A percentile compares a stretch with the other conserved stretches of the same genome.
phyloP scores from a whole-genome alignment of 1,140 invertebrate species.

The Zaprionus inermis region DNA sequence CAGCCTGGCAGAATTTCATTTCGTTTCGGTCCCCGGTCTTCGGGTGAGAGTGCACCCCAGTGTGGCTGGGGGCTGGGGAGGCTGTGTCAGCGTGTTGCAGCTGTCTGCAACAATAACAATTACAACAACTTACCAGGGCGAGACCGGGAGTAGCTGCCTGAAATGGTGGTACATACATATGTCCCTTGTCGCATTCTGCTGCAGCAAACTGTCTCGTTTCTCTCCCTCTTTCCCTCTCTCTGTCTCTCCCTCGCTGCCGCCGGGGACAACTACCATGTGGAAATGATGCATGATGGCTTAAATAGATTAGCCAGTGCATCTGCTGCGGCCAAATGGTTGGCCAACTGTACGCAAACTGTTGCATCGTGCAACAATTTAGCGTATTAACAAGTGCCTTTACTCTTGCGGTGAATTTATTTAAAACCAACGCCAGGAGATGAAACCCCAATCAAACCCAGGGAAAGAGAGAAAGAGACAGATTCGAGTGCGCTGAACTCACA shows the following conservation, averaged over 20 bases:
- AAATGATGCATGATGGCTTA: conserved; percentile 54
- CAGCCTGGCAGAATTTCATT: conserved; percentile 9
- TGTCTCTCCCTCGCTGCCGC: conserved; percentile 5
- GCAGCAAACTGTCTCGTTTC: conserved; percentile 9
- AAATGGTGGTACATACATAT: neutral
- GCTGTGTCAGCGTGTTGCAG: neutral
- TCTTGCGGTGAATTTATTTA: conserved; percentile 1
- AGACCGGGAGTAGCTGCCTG: neutral
- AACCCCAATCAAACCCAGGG: neutral
- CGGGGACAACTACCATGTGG: conserved; percentile 27
- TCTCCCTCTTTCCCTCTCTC: too few relatives aligned
- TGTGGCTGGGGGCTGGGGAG: neutral
- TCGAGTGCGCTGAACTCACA: conserved; percentile 10
- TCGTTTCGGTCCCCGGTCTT: conserved; percentile 2
- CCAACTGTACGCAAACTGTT: conserved; percentile 8
- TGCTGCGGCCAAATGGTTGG: conserved; percentile 9
- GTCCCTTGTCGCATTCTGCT: conserved; percentile 14
- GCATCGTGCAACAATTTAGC: neutral
- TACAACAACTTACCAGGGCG: neutral
- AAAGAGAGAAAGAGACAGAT: conserved; percentile 1
- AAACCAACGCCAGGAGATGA: neutral
- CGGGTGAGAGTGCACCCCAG: neutral
- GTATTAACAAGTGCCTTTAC: neutral
- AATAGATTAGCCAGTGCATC: conserved; percentile 58
- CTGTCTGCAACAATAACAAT: conserved; percentile 8